Conservation (phyloP, 2,888 invertebrate genomes). For the Halocaridina rubra region DNA sequence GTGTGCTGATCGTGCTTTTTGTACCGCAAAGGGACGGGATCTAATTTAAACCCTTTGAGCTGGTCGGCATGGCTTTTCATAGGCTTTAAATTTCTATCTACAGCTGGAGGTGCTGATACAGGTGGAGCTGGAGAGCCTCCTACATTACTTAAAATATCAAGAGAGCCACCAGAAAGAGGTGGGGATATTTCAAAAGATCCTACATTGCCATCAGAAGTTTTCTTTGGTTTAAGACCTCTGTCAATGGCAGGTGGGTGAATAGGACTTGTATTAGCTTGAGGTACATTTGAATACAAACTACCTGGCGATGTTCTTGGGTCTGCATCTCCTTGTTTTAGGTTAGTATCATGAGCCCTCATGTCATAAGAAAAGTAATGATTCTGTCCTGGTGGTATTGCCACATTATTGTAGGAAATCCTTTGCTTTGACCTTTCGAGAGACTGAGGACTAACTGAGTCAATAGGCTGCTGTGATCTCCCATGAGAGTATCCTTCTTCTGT, state of each 20-base stretch:
- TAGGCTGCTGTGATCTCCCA: constrained; percentile 21
- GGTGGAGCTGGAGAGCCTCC: constrained; percentile 47
- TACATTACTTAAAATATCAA: constrained; percentile 22
- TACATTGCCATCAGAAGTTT: constrained; percentile 36
- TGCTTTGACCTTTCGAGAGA: constrained; percentile 34
- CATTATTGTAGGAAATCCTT: constrained; percentile 37
- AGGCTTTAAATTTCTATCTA: constrained; percentile 63
- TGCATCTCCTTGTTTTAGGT: constrained; percentile 7
- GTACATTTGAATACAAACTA: constrained; percentile 43
- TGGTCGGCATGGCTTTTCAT: constrained; percentile 19
- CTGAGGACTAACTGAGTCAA: constrained; percentile 39
- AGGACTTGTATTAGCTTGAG: constrained; percentile 28
- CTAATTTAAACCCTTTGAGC: constrained; percentile 43
- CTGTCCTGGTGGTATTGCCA: constrained; percentile 17
- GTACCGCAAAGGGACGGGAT: constrained; percentile 49
- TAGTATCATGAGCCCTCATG: constrained; percentile 25
- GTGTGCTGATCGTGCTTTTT: constrained; percentile 37
- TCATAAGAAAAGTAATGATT: constrained; percentile 61
- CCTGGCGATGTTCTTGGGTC: constrained; percentile 52
- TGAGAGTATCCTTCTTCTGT: constrained; percentile 32
- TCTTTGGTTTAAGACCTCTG: constrained; percentile 59
- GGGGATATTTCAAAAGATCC: constrained; percentile 57
- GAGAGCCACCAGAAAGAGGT: constrained; percentile 41
- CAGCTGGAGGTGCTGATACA: constrained; percentile 55
- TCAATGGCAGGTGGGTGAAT: constrained; percentile 57